Evolutionary conservation across 2,888 invertebrate species (phyloP), one percentile per base, ranked within the genome.

Genomic region (Nezara viridula): DNA sequence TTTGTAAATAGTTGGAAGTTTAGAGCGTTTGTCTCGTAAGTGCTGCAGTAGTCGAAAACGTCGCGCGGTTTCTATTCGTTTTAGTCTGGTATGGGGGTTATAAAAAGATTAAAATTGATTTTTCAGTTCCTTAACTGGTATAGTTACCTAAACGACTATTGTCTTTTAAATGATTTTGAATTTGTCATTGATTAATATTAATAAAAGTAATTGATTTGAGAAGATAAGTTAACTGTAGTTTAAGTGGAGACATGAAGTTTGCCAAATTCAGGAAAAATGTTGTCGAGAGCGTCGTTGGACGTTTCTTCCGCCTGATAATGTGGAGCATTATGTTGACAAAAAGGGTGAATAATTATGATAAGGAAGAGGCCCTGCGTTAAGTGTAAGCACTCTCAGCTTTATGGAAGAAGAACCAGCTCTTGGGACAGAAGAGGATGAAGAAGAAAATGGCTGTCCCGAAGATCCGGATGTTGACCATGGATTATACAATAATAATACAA

Each of bases 311-410:
- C 66, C 24, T 73, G 66, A 24, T 73, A 73, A 73, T 73, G 66
- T 27, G 27, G 12, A 14, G 60, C 60, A 60, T 73, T 73, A 32
- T 32, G 7, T 37, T 37, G 32, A 73, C 66, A 73, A 73, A 73
- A 73, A 73, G 66, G 66, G 66, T 73, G 66, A 73, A 73, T 73
- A 73, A 73, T 73, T 73, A 73, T 37, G 66, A 73, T 73, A 73
- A 73, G 66, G 66, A 73, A 73, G 66, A 73, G 66, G 66, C 5
- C 14, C 27, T 27, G 60, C 32, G 4, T 37, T 73, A 73, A 19
- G 32, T 37, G 32, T 5, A 37, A 73, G 66, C 66, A 73, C 66
- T 73, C 66, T 73, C 19, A 37, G 66, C 66, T 73, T 73, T 37
- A 60, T 37, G 66, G 37, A 73, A 37, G 66, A 73, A 32, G 66